Evolutionary conservation across 2,888 invertebrate species (phyloP).

Genomic region (Colletes collaris): DNA sequence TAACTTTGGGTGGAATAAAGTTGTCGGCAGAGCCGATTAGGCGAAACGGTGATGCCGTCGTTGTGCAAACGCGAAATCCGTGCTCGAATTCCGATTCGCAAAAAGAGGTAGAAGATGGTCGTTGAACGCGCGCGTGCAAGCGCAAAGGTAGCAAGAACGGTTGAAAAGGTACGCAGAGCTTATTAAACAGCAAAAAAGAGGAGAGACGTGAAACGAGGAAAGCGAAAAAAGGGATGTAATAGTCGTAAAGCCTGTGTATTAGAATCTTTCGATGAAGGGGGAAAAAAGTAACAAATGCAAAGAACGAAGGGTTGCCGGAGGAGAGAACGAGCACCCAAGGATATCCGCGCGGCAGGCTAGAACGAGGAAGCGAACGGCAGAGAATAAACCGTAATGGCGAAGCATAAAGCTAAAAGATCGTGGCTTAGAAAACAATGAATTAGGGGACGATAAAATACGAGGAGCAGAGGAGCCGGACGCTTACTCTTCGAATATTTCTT

Average conservation of each 20-base stretch:
- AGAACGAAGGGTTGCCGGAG: constrained; percentile 10
- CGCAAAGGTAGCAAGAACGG: too few species aligned
- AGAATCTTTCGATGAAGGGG: not conserved
- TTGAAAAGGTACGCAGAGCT: too few species aligned
- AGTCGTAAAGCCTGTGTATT: constrained; percentile 43
- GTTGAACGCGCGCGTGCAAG: too few species aligned
- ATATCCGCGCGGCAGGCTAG: constrained; percentile 23
- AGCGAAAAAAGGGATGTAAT: constrained; percentile 3
- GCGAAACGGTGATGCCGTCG: not conserved
- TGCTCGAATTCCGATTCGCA: too few species aligned
- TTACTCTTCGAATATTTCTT: constrained; percentile 50
- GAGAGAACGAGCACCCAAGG: constrained; percentile 35
- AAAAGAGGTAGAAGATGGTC: too few species aligned
- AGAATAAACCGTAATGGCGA: constrained; percentile 57
- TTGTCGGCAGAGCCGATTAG: not conserved
- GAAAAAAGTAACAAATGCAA: constrained; percentile 36
- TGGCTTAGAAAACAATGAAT: constrained; percentile 63
- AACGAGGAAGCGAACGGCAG: constrained; percentile 20
- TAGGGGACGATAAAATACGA: constrained; percentile 54
- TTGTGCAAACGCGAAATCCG: too few species aligned
- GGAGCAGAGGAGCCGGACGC: constrained; percentile 3
- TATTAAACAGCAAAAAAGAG: not conserved
- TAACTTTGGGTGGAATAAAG: too few species aligned
- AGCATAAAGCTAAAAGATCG: constrained; percentile 54
- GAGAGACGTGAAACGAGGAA: not conserved